Evolutionary conservation across 2,888 invertebrate species (phyloP).

Genomic region (Omphaloscelis lunosa): DNA sequence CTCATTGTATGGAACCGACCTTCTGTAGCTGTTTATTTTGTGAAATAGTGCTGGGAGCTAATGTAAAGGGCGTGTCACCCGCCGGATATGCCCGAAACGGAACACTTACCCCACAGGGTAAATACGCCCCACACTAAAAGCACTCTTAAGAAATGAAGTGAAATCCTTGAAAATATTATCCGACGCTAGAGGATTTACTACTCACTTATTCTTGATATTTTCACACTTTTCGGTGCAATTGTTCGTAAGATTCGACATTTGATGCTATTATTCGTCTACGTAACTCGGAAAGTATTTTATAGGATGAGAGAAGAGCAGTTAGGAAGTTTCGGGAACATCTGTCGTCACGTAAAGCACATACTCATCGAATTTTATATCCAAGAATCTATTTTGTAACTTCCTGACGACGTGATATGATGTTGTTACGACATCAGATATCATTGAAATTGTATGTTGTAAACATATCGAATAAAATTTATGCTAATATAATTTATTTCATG

Average conservation of each 20-base stretch:
- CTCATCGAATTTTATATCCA: constrained; percentile 58
- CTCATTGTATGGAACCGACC: not conserved
- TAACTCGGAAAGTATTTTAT: constrained; percentile 57
- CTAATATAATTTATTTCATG: constrained; percentile 26
- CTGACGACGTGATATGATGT: constrained; percentile 40
- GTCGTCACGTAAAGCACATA: constrained; percentile 54
- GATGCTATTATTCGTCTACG: constrained; percentile 20
- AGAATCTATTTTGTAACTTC: constrained; percentile 55
- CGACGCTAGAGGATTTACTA: constrained; percentile 40
- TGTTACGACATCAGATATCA: constrained; percentile 40
- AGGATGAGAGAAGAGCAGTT: constrained; percentile 49
- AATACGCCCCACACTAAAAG: constrained; percentile 69
- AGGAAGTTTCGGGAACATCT: constrained; percentile 54
- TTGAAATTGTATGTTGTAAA: constrained; percentile 22
- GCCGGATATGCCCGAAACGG: constrained; percentile 67
- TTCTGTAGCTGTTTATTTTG: constrained; percentile 21
- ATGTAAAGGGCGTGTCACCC: constrained; percentile 70
- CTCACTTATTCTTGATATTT: constrained; percentile 40
- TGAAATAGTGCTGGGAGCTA: constrained; percentile 55
- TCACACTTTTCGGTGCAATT: constrained; percentile 40
- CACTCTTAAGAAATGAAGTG: constrained; percentile 67
- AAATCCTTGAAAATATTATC: constrained; percentile 63
- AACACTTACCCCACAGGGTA: constrained; percentile 66
- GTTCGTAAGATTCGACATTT: constrained; percentile 38
- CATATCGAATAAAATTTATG: constrained; percentile 10